These are phyloP conservation scores for Aphidoletes aphidimyza DNA, from an alignment of 2,888 invertebrate genomes.

Conservation along the genomic window DNA sequence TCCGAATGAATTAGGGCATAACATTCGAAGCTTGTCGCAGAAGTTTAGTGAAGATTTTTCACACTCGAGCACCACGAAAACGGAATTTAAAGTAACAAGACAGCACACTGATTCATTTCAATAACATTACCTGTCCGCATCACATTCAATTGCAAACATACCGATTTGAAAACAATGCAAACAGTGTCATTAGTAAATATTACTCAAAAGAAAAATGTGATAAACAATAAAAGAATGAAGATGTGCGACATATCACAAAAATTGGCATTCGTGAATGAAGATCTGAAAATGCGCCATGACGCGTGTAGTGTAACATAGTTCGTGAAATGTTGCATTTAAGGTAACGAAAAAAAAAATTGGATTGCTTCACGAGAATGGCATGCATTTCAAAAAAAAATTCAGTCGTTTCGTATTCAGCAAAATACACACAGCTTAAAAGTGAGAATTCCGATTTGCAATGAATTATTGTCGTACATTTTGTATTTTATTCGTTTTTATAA, in stretches of 20 bases:
- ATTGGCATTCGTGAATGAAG: neutral
- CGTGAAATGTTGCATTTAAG: too few relatives aligned
- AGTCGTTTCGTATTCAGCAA: neutral
- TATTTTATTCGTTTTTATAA: constrained; percentile 59
- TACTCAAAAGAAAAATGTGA: neutral
- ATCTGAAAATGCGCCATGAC: constrained; percentile 4
- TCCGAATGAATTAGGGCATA: neutral
- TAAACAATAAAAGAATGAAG: neutral
- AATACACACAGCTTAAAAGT: neutral
- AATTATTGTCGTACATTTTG: neutral
- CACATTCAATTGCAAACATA: too few relatives aligned
- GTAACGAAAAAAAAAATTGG: too few relatives aligned
- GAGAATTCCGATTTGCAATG: neutral
- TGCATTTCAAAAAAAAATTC: neutral
- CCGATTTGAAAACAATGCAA: too few relatives aligned
- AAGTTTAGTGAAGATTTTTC: neutral
- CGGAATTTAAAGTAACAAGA: neutral
- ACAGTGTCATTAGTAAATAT: too few relatives aligned
- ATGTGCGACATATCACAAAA: neutral
- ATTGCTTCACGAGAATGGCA: neutral
- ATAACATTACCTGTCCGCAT: too few relatives aligned
- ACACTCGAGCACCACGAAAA: neutral
- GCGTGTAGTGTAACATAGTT: constrained; percentile 28
- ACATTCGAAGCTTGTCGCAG: neutral
- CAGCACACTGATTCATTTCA: neutral